Conservation (phyloP, 2,797 vertebrate genomes). For the Sphenodon punctatus region DNA sequence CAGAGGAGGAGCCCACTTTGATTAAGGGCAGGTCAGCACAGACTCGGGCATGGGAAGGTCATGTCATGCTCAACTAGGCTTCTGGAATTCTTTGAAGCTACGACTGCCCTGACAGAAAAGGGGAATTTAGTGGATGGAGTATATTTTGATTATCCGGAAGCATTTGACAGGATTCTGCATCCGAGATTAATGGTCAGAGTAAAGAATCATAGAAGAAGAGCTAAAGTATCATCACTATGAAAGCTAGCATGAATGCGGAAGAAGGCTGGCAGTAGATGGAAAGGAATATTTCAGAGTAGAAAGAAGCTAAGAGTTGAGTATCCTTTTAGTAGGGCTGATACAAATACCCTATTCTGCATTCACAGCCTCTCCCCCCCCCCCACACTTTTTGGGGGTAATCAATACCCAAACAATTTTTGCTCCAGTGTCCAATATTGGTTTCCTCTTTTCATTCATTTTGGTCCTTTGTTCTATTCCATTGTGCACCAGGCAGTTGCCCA, state of each 20-base stretch:
- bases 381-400: no score
- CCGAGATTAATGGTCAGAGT: slow-evolving; percentile 58
- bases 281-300: slow-evolving; percentile 40
- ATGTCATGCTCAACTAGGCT: slow-evolving; percentile 47
- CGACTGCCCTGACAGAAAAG: slow-evolving; percentile 61
- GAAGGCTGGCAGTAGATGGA: slow-evolving; percentile 40
- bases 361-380: no score
- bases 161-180: slow-evolving; percentile 45
- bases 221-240: slow-evolving; percentile 43
- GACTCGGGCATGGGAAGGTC: slow-evolving; percentile 49
- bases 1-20: neutral
- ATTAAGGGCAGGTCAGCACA: slow-evolving; percentile 36
- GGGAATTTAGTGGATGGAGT: slow-evolving; percentile 61
- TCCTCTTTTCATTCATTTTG: no score
- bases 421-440: no score
- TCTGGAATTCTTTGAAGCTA: slow-evolving; percentile 70
- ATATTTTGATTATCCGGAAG: slow-evolving; percentile 65
- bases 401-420: no score
- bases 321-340: no score
- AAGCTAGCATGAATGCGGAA: slow-evolving; percentile 52
- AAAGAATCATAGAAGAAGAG: slow-evolving; percentile 49
- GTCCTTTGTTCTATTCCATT: no score
- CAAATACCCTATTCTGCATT: no score
- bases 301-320: neutral
- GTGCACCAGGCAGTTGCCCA: no score